A percentile compares a stretch with the other conserved stretches of the same genome.
These are phyloP conservation scores for Petrocephalus schoutedeni DNA, from an alignment of 2,797 vertebrate species.

Conservation along the genomic window DNA sequence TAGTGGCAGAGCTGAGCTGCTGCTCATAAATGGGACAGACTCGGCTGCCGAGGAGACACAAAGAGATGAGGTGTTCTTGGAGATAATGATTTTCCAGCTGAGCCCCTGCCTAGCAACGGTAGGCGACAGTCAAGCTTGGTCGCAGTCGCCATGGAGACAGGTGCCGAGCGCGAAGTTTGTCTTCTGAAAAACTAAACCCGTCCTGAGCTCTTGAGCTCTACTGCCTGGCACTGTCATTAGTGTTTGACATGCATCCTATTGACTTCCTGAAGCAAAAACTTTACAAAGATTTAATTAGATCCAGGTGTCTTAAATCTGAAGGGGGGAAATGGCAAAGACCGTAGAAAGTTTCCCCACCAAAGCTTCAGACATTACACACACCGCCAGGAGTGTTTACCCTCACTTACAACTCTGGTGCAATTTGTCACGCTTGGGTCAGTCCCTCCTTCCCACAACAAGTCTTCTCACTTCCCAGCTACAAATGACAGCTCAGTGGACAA, in stretches of 20 bases:
- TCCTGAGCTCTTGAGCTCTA: not conserved
- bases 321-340: not conserved
- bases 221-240: not conserved
- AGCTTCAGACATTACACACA: not conserved
- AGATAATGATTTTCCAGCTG: constrained; percentile 3
- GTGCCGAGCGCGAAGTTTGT: not conserved
- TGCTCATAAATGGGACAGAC: not conserved
- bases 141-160: constrained; percentile 7
- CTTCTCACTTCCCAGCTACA: not conserved
- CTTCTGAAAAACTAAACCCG: not conserved
- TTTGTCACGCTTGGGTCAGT: not conserved
- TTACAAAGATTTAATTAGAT: not conserved
- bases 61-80: not conserved
- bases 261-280: not conserved
- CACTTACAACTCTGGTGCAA: not conserved
- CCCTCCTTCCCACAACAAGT: not conserved
- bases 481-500: not conserved
- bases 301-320: not conserved
- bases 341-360: not conserved
- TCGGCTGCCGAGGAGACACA: not conserved
- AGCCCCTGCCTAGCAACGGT: not conserved
- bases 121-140: constrained; percentile 6
- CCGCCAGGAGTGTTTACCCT: not conserved
- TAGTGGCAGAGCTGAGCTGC: not conserved
- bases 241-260: not conserved